These are phyloP conservation scores for Xenotilapia longispinis DNA, from an alignment of 2,113 vertebrate genomes.

Conservation along the genomic window DNA sequence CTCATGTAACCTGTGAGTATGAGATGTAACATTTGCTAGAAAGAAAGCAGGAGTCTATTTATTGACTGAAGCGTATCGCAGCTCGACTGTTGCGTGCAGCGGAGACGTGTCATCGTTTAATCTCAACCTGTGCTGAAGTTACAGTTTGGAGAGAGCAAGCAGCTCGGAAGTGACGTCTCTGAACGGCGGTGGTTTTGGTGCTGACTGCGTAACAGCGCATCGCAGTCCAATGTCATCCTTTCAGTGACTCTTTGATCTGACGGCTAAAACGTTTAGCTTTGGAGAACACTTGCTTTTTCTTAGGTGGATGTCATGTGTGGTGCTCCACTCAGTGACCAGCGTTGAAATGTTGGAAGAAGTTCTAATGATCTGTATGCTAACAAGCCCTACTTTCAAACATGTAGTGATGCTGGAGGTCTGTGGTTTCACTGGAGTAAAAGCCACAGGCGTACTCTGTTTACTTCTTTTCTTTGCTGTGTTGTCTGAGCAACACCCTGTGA, in stretches of 20 bases:
- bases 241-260: neutral
- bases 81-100: neutral
- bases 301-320: neutral
- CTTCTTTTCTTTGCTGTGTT: neutral
- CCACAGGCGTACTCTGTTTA: neutral
- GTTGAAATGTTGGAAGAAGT: neutral
- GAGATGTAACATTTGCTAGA: neutral
- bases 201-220: neutral
- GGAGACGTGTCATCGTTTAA: neutral
- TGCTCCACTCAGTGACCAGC: rapidly evolving
- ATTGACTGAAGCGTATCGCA: neutral
- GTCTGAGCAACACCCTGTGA: neutral
- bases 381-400: neutral
- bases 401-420: neutral
- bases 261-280: neutral
- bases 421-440: neutral
- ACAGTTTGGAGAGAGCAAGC: neutral
- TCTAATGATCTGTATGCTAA: neutral
- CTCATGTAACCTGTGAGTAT: neutral
- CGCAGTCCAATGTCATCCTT: neutral
- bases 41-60: neutral
- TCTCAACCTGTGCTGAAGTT: neutral
- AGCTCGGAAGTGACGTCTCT: neutral
- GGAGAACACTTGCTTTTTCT: neutral
- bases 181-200: neutral